phyloP scores from a whole-genome alignment of 2,888 invertebrate species.

The Zygaena filipendulae region DNA sequence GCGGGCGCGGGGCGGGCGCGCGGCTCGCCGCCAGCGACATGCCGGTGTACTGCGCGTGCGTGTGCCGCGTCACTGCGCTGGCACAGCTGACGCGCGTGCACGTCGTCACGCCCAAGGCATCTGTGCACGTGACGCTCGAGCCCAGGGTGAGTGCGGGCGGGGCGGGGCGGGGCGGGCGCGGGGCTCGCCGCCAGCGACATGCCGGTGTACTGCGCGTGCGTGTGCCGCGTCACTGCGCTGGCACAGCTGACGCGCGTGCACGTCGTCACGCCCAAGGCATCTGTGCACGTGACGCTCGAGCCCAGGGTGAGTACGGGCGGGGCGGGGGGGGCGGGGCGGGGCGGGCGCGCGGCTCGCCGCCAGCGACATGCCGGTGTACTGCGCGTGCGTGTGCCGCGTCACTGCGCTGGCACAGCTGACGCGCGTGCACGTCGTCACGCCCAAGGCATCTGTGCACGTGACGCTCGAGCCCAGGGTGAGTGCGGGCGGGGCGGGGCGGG shows the following conservation, averaged over 20 bases:
- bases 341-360: constrained; percentile 90
- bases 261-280: constrained; percentile 84
- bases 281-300: constrained; percentile 88
- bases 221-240: constrained; percentile 51
- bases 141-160: constrained; percentile 81
- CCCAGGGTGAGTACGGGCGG: constrained; percentile 79
- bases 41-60: constrained; percentile 97
- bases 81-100: neutral
- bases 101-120: too few species aligned
- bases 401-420: constrained; percentile 38
- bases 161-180: constrained; percentile 83
- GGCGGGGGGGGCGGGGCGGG: constrained; percentile 79
- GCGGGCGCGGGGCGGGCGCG: constrained; percentile 34
- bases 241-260: constrained; percentile 40
- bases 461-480: constrained; percentile 82
- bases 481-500: constrained; percentile 74
- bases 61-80: constrained; percentile 81
- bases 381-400: constrained; percentile 29
- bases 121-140: too few species aligned
- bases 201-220: constrained; percentile 74
- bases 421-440: constrained; percentile 65
- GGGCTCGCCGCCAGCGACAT: constrained; percentile 84
- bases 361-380: constrained; percentile 74
- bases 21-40: constrained; percentile 76
- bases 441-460: constrained; percentile 92